Percentiles rank a stretch among this genome's conserved stretches.
phyloP scores from a whole-genome alignment of 2,113 vertebrate genomes.

The Pelobates fuscus region DNA sequence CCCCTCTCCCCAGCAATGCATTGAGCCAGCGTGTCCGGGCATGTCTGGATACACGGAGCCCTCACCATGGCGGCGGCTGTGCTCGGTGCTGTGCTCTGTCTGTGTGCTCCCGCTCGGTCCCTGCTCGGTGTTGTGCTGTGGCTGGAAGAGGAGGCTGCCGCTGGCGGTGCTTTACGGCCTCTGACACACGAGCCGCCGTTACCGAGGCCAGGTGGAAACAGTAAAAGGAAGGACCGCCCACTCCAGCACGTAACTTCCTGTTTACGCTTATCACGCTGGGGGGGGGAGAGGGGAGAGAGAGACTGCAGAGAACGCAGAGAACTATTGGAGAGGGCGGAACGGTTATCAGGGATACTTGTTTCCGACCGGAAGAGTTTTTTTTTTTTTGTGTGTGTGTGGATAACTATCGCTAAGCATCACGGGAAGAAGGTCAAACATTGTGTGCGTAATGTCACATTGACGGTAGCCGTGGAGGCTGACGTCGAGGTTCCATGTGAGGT shows the following conservation, averaged over 20 bases:
- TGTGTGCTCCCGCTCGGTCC: not conserved
- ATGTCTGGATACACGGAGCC: not conserved
- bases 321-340: no score
- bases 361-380: not conserved
- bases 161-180: not conserved
- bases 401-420: not conserved
- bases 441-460: not conserved
- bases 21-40: not conserved
- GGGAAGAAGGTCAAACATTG: constrained; percentile 28
- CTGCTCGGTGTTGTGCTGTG: not conserved
- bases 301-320: no score
- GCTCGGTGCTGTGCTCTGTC: not conserved
- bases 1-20: no score
- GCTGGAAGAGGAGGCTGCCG: no score
- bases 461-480: not conserved
- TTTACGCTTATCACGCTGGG: not conserved
- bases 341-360: not conserved
- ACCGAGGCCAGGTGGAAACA: not conserved
- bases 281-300: no score
- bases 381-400: not conserved
- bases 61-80: constrained; percentile 31
- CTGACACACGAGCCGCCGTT: not conserved
- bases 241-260: constrained; percentile 13
- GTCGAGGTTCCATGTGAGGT: constrained; percentile 25
- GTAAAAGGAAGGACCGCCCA: constrained; percentile 11